A percentile compares a stretch with the other conserved stretches of the same genome.
phyloP scores from a whole-genome alignment of 2,888 invertebrate species.

The Sipunculus nudus region DNA sequence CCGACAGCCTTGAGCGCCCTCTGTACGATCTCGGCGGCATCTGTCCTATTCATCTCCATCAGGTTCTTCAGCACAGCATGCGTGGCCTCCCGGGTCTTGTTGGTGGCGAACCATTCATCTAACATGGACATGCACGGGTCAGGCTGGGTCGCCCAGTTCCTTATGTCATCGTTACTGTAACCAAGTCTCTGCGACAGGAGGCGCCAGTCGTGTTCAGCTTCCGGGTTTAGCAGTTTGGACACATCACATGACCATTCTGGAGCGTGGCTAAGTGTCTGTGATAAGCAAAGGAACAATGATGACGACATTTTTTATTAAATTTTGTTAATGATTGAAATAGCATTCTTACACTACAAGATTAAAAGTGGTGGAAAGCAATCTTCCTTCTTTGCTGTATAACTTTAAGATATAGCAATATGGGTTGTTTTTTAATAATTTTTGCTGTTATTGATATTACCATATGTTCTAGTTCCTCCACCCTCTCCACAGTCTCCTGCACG shows the following conservation, averaged over 20 bases:
- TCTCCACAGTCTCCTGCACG: conserved; percentile 40
- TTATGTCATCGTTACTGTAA: conserved; percentile 58
- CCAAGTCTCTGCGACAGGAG: conserved; percentile 58
- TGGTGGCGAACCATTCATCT: conserved; percentile 62
- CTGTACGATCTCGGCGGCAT: conserved; percentile 57
- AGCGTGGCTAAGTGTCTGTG: conserved; percentile 59
- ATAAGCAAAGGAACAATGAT: neutral
- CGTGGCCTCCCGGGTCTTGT: conserved; percentile 57
- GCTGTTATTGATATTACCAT: conserved; percentile 46
- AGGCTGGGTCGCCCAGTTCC: conserved; percentile 57
- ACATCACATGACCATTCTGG: conserved; percentile 61
- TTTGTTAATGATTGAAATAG: neutral
- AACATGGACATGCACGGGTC: conserved; percentile 62
- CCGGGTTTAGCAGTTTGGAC: conserved; percentile 55
- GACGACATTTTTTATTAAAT: neutral
- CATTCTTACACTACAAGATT: neutral
- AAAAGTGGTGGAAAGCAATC: no score
- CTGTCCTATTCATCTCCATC: conserved; percentile 57
- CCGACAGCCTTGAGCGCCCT: conserved; percentile 53
- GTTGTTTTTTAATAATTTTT: no score
- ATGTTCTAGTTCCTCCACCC: conserved; percentile 47
- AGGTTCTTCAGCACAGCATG: conserved; percentile 53
- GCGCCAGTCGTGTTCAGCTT: conserved; percentile 58
- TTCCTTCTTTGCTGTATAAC: no score
- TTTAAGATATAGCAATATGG: no score